phyloP scores from a whole-genome alignment of 2,797 vertebrate genomes.

The Crocidura indochinensis region DNA sequence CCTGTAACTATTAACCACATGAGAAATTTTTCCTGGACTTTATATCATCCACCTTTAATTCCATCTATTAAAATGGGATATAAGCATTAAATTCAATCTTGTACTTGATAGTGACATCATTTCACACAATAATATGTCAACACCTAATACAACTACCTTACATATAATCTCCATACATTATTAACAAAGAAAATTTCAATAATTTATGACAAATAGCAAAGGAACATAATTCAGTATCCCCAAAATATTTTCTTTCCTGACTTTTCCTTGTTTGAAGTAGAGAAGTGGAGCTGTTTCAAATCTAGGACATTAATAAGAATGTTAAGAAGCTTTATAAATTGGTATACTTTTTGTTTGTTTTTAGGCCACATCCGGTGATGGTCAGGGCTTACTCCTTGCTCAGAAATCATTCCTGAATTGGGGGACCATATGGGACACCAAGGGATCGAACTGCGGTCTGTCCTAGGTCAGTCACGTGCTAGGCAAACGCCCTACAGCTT shows the following conservation, averaged over 20 bases:
- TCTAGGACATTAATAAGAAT: not conserved
- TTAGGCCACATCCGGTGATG: too few species aligned
- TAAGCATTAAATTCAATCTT: slow-evolving; percentile 25
- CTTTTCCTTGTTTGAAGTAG: slow-evolving; percentile 13
- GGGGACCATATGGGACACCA: too few species aligned
- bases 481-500: too few species aligned
- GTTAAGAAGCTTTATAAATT: not conserved
- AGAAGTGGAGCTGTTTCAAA: not conserved
- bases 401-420: too few species aligned
- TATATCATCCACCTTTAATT: slow-evolving; percentile 18
- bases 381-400: too few species aligned
- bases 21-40: slow-evolving; percentile 36
- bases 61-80: slow-evolving; percentile 56
- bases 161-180: slow-evolving; percentile 19
- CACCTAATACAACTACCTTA: not conserved
- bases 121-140: not conserved
- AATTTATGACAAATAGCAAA: not conserved
- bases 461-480: too few species aligned
- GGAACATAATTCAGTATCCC: not conserved
- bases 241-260: slow-evolving; percentile 16
- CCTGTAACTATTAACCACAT: slow-evolving; percentile 45
- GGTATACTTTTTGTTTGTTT: not conserved
- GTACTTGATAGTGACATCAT: slow-evolving; percentile 35
- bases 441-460: too few species aligned
- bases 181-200: slow-evolving; percentile 17